Evolutionary conservation across 2,888 invertebrate genomes (phyloP), one percentile per base, ranked within the genome.

Genomic region (Caenorhabditis zanzibari): DNA sequence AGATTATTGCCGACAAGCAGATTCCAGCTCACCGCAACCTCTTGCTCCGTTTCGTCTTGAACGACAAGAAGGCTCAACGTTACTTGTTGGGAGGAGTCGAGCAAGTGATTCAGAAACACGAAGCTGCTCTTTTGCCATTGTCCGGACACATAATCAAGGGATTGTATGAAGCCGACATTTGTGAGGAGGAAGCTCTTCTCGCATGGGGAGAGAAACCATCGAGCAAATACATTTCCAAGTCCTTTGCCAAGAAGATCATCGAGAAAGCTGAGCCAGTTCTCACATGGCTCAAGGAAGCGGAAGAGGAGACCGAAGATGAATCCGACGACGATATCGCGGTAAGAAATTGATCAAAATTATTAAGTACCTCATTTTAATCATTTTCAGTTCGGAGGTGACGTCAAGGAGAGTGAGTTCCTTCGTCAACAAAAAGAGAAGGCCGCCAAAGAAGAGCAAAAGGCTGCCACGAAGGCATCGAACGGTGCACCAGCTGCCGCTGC

Each of bases 21-120:
- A 93, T 95, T 89, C 95, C 95, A 89, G 95, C 95, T 88, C 95
- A 96, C 93, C 95, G 96, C 82, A 94, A 95, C 86, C 94, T 96
- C 86, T 93, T 88, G 76, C 84, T 89, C 22, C 90, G 91, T 61
- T 91, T 91, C 83, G 86, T 88, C 41, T 24, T 86, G 69, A 85
- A 89, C 63, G 92, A 92, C 85, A 82, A 88, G 66, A 91, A 91
- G 85, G 94, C 94, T 10, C 94, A 94, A 90, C 93, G 96, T 88
- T 96, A 97, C 93, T 94, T 98, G 89, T 95, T 99, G 90, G 96
- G 97, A 91, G 98, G 97, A 79, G 95, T 99, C 92, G 98, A 98
- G 92, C 96, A 96, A 93, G 90, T 94, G 56, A 95, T 98, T 66
- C 72, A 81, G 22, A 86, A 88, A 64, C 84, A 92, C 68, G 87